A percentile compares a stretch with the other conserved stretches of the same genome.
Evolutionary conservation across 2,113 vertebrate species (phyloP).

Genomic region (Bos taurus): ARS-UCD2.0 NC_037343.1:16258001-16258500

Average conservation of each 20-base stretch:
- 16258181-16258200: background rate
- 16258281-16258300: background rate
- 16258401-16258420: background rate
- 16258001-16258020: background rate
- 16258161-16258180: background rate
- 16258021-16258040: background rate
- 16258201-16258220: background rate
- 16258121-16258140: background rate
- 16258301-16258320: background rate
- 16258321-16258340: background rate
- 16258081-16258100: background rate
- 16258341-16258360: background rate
- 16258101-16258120: background rate
- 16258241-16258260: background rate
- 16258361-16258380: background rate
- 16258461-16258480: background rate
- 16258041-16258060: background rate
- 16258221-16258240: background rate
- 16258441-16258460: background rate
- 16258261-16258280: background rate
- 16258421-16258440: background rate
- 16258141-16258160: background rate
- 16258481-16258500: background rate
- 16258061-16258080: background rate
- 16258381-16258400: background rate